Evolutionary conservation across 2,113 vertebrate genomes (phyloP).

Genomic region (Sardina pilchardus): DNA sequence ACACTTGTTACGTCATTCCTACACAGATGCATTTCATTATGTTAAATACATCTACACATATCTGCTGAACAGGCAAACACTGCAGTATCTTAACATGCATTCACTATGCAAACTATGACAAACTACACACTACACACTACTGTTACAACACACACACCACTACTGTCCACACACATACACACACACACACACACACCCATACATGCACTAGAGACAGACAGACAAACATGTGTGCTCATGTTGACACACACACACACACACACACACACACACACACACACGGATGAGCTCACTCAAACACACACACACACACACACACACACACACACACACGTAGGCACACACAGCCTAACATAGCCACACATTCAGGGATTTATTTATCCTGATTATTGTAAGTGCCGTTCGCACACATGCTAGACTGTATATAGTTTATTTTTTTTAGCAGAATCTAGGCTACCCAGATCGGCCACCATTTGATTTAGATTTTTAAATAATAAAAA

Average conservation of each 20-base stretch:
- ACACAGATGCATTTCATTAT: background rate
- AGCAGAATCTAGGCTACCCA: no score
- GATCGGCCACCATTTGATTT: no score
- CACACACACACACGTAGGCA: constrained; percentile 4
- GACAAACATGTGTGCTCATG: background rate
- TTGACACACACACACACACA: background rate
- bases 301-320: constrained; percentile 4
- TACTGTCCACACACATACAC: background rate
- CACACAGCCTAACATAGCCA: no score
- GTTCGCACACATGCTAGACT: no score
- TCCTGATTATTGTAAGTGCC: no score
- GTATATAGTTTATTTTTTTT: no score
- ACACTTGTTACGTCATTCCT: background rate
- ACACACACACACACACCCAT: constrained; percentile 6
- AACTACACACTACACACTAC: background rate
- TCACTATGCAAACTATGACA: background rate
- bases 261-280: background rate
- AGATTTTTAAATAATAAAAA: no score
- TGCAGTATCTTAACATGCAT: background rate
- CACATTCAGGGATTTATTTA: background rate
- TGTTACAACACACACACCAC: background rate
- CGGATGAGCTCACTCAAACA: background rate
- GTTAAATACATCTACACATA: background rate
- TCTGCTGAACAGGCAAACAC: background rate
- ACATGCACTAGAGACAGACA: background rate